Base-by-base conservation (phyloP, 2,797 vertebrate species). In the Cyprinella venusta region DNA sequence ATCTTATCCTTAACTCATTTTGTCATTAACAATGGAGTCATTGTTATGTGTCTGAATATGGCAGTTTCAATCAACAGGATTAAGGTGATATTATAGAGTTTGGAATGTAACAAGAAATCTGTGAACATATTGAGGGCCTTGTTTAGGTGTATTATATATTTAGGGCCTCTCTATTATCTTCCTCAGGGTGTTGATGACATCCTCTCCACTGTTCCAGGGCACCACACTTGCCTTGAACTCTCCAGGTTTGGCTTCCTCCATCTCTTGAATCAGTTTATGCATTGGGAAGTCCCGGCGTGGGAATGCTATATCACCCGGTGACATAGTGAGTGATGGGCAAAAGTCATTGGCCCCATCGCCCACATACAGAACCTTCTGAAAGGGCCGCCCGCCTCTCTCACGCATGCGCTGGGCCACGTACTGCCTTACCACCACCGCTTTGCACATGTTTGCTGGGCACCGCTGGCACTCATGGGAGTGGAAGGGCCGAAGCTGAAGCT, bases 261-360 rank as follows among this genome's bases (percentile, higher is more conserved):
- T 95, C 91, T 98, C 97, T 19, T 93, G 94, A 90, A 96, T 95
- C 83, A 98, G 91, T 59, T 93, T 91, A 92, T 99, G 97, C 97
- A 99, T 98, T 83, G 97, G 97, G 81, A 96, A 99, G 33, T 96
- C 95, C 45, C 94, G 92, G 6, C 98, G 92, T 0, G 98, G 95
- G 91, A 99, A 98, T 0, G 93, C 96, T 85, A 97, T 92, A 38
- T 99, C 98, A 0, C 93, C 91, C 0, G 93, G 90, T 0, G 91
- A 94, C 90, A 99, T 91, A 2, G 92, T 54, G 30, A 92, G 87
- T 0, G 95, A 93, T 0, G 98, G 98, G 84, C 98, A 99, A 94
- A 98, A 98, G 90, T 99, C 98, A 65, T 99, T 99, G 91, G 96
- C 97, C 0, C 97, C 98, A 0, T 99, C 98, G 0, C 98, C 98